These are phyloP conservation scores for Furcifer pardalis DNA, from an alignment of 2,797 vertebrate species.

Conservation along the genomic window DNA sequence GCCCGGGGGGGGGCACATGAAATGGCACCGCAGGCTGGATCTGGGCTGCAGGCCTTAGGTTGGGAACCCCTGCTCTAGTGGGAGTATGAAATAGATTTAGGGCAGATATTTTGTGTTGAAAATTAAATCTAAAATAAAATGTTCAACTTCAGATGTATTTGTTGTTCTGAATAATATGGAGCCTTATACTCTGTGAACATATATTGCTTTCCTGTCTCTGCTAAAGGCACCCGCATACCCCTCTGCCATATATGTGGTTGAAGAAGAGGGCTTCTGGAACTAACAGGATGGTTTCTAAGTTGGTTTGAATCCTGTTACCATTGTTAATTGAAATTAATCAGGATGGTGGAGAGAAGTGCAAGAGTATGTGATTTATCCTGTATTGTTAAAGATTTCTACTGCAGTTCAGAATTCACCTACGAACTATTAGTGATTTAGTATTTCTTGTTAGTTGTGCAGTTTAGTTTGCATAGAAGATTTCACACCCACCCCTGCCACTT, in stretches of 20 bases:
- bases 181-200: neutral
- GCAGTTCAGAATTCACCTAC: slow-evolving; percentile 74
- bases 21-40: too few relatives aligned
- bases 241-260: neutral
- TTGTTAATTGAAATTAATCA: neutral
- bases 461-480: slow-evolving; percentile 53
- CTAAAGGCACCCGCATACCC: too few relatives aligned
- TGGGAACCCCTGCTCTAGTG: too few relatives aligned
- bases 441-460: slow-evolving; percentile 68
- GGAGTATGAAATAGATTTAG: too few relatives aligned
- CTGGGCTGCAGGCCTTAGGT: too few relatives aligned
- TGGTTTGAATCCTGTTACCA: neutral
- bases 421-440: slow-evolving; percentile 82
- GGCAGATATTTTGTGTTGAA: neutral
- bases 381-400: slow-evolving; percentile 20
- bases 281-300: neutral
- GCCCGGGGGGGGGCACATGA: too few relatives aligned
- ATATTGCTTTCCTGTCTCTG: too few relatives aligned
- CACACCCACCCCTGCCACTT: slow-evolving; percentile 42
- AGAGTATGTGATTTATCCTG: slow-evolving; percentile 35
- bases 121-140: neutral
- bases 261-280: neutral
- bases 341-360: neutral
- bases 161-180: neutral
- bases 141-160: neutral